Base-by-base conservation (phyloP, 2,797 vertebrate species). In the Babyrousa celebensis region DNA sequence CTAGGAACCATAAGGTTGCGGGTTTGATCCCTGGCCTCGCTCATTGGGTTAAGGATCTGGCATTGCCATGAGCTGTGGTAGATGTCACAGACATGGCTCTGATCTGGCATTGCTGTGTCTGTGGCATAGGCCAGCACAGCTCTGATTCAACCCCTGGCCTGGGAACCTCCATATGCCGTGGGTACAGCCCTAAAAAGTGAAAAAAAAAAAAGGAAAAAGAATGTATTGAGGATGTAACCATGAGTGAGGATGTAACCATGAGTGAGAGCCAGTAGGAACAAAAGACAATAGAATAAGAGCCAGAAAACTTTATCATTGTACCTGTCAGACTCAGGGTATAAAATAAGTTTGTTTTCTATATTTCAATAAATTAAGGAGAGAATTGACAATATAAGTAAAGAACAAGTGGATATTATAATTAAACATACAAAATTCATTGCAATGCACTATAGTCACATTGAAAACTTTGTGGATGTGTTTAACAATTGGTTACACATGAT, bases 391-490 rank as follows among this genome's bases (percentile, higher is more conserved):
- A 48, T 27, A 40, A 74, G 29, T 84, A 40, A 87, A 70, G 20
- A 85, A 14, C 18, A 79, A 60, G 36, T 88, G 18, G 48, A 52
- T 78, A 21, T 78, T 12, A 88, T 84, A 83, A 84, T 74, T 87
- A 74, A 71, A 6, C 17, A 70, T 65, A 65, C 12, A 88, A 23
- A 94, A 52, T 32, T 58, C 71, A 4, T 43, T 74, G 17, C 63
- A 70, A 82, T 48, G 27, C 16, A 48, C 70, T 56, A 63, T 68
- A 78, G n/a, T 62, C 27, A 77, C 83, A 62, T 88, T 48, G 40
- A 89, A 95, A 91, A 96, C 23, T 43, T 82, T 71, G 9, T 85
- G 52, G n/a, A 80, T 89, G n/a, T 20, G 21, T 84, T 67, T 90
- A 91, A 91, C 43, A 78, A 25, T 63, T n/a, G 23, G 12, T 56